phyloP scores from a whole-genome alignment of 2,888 invertebrate genomes.

The Tuta absoluta region DNA sequence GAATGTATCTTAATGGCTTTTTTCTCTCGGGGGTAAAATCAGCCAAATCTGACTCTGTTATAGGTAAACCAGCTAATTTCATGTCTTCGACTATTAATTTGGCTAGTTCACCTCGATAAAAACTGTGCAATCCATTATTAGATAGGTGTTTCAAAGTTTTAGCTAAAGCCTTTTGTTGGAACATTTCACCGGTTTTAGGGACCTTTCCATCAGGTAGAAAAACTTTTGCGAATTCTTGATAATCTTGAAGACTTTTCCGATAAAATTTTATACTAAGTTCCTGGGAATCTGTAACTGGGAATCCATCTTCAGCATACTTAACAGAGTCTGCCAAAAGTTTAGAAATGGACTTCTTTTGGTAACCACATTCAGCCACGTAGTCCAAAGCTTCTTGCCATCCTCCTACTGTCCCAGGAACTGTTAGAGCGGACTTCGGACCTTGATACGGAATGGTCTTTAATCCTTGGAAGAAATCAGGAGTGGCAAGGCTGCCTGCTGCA shows the following conservation, averaged over 20 bases:
- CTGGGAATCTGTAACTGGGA: slow-evolving; percentile 54
- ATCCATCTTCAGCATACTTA: slow-evolving; percentile 66
- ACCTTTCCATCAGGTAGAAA: slow-evolving; percentile 54
- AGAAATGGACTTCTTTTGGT: slow-evolving; percentile 52
- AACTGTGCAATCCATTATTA: slow-evolving; percentile 62
- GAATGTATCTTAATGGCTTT: slow-evolving; percentile 56
- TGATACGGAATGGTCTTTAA: slow-evolving; percentile 53
- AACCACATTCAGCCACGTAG: slow-evolving; percentile 65
- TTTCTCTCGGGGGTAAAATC: slow-evolving; percentile 60
- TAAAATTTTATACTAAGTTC: slow-evolving; percentile 35
- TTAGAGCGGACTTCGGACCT: slow-evolving; percentile 64
- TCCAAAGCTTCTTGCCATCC: slow-evolving; percentile 73
- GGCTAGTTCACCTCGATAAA: slow-evolving; percentile 64
- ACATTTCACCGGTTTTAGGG: slow-evolving; percentile 54
- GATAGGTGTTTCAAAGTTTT: slow-evolving; percentile 55
- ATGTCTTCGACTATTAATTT: slow-evolving; percentile 63
- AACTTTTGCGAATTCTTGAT: slow-evolving; percentile 47
- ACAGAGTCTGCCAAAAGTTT: slow-evolving; percentile 65
- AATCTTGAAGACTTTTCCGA: slow-evolving; percentile 29
- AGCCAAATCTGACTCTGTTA: slow-evolving; percentile 61
- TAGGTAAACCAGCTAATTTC: slow-evolving; percentile 58
- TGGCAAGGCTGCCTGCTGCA: slow-evolving; percentile 62
- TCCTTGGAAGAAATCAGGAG: slow-evolving; percentile 53
- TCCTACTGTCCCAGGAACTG: slow-evolving; percentile 69
- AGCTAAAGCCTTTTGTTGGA: slow-evolving; percentile 62